These are phyloP conservation scores for Yasuhikotakia modesta DNA, from an alignment of 2,797 vertebrate genomes.

Conservation along the genomic window DNA sequence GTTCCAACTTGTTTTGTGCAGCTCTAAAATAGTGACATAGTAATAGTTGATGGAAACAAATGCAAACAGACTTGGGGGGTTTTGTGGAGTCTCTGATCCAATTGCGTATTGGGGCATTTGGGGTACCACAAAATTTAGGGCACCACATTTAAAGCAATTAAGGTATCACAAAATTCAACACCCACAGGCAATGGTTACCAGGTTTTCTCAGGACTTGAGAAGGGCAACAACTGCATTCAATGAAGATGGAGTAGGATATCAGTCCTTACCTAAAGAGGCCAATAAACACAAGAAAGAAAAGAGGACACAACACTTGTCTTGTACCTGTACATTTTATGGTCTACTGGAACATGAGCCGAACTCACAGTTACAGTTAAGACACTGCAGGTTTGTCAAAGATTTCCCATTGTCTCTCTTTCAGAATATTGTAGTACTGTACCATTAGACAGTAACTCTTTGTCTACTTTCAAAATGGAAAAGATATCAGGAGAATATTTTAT, in stretches of 20 bases:
- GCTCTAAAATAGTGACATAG: slow-evolving; percentile 11
- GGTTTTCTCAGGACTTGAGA: neutral
- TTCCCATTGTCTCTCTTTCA: no score
- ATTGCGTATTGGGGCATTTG: neutral
- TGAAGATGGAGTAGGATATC: slow-evolving; percentile 23
- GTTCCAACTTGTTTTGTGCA: slow-evolving; percentile 22
- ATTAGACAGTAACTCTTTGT: no score
- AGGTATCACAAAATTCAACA: neutral
- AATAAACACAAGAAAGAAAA: slow-evolving; percentile 13
- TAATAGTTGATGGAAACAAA: neutral
- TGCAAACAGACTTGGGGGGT: neutral
- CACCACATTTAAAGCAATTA: neutral
- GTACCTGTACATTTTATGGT: slow-evolving; percentile 4
- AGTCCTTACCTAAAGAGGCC: slow-evolving; percentile 17
- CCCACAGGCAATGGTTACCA: neutral
- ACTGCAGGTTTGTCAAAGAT: neutral
- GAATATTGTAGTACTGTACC: no score
- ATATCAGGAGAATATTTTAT: no score
- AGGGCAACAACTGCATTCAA: neutral
- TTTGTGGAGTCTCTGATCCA: neutral
- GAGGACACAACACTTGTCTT: slow-evolving; percentile 41
- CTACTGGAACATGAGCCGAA: slow-evolving; percentile 32
- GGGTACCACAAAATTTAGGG: neutral
- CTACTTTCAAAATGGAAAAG: no score
- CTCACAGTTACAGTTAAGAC: neutral